Percentiles rank a stretch among this genome's conserved stretches.
Conservation (phyloP, 1,140 invertebrate genomes). For the Tetramorium alpestre region DNA sequence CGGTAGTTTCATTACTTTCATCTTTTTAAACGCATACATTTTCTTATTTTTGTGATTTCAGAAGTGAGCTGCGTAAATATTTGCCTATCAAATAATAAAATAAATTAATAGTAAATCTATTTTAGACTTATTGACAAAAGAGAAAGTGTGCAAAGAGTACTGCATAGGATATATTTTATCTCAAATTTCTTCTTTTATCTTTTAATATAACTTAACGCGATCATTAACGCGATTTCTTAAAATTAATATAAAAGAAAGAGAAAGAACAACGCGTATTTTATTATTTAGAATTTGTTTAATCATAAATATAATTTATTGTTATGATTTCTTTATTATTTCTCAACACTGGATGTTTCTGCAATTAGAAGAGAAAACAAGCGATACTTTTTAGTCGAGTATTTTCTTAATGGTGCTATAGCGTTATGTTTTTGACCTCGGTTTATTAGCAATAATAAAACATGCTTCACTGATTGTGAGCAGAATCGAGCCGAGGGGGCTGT, state of each 20-base stretch:
- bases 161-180: background rate
- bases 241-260: background rate
- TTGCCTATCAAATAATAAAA: background rate
- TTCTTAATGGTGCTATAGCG: background rate
- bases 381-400: background rate
- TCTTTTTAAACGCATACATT: background rate
- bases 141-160: background rate
- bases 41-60: background rate
- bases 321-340: background rate
- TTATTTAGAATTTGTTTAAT: background rate
- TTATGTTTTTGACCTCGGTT: background rate
- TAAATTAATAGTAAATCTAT: background rate
- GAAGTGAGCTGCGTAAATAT: background rate
- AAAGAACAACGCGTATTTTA: background rate
- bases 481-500: background rate
- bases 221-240: background rate
- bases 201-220: background rate
- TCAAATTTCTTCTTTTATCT: background rate
- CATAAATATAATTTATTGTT: background rate
- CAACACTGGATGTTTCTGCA: too few relatives aligned
- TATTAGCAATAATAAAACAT: slow-evolving; percentile 35
- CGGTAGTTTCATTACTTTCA: background rate
- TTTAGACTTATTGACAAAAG: background rate
- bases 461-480: background rate
- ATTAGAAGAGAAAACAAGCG: background rate